phyloP scores from a whole-genome alignment of 2,888 invertebrate genomes.

The Taenaris catops region DNA sequence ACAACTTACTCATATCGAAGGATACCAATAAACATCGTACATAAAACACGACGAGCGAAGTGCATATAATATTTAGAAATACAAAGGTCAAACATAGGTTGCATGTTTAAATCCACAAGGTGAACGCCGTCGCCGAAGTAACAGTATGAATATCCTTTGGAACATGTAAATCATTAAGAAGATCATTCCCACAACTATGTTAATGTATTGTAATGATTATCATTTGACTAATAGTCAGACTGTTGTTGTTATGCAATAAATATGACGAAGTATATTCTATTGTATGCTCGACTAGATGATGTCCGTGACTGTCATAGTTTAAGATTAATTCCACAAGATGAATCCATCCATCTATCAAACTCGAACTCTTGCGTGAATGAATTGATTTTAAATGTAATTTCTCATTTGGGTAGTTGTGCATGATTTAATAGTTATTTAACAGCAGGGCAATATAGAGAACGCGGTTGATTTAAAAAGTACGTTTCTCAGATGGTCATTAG shows the following conservation, averaged over 20 bases:
- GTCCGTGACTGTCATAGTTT: too few relatives aligned
- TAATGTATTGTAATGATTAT: constrained; percentile 4
- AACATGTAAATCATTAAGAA: constrained; percentile 1
- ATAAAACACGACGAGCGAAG: neutral
- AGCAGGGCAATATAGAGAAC: too few relatives aligned
- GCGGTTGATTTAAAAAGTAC: too few relatives aligned
- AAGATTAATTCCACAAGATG: too few relatives aligned
- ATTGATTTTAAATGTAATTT: too few relatives aligned
- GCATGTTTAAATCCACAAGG: constrained; percentile 15
- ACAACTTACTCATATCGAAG: too few relatives aligned
- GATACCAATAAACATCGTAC: too few relatives aligned
- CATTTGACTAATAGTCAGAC: neutral
- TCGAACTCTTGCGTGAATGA: too few relatives aligned
- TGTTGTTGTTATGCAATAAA: constrained; percentile 4
- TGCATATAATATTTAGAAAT: neutral
- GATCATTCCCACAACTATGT: neutral
- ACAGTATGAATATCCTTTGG: constrained; percentile 1
- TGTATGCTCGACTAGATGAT: neutral
- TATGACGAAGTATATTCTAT: constrained; percentile 4
- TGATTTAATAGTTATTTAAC: too few relatives aligned
- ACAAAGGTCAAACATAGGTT: constrained; percentile 13
- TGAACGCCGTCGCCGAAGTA: constrained; percentile 4
- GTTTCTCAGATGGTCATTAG: too few relatives aligned
- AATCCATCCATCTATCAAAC: neutral
- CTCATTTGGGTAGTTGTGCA: too few relatives aligned